Evolutionary conservation across 2,113 vertebrate genomes (phyloP).

Genomic region (Aplodontia rufa): DNA sequence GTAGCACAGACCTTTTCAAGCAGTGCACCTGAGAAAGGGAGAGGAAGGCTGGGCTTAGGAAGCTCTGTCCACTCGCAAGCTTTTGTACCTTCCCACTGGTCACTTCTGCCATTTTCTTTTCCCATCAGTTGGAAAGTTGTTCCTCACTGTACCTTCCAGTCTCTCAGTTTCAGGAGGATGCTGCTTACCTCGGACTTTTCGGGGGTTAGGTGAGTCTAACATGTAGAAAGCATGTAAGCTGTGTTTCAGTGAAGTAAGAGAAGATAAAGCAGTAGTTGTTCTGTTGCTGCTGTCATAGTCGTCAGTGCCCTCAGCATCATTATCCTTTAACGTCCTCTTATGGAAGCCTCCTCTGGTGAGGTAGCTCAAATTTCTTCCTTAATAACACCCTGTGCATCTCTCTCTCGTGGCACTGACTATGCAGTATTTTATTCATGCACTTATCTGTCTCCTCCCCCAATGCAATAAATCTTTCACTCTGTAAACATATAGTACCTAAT

Average conservation of each 20-base stretch:
- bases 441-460: not conserved
- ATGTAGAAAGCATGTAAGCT: not conserved
- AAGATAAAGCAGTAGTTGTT: not conserved
- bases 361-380: not conserved
- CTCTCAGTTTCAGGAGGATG: not conserved
- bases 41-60: not conserved
- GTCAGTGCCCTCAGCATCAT: not conserved
- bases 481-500: not conserved
- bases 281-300: not conserved
- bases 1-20: not conserved
- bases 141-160: too few species aligned
- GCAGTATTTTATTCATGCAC: not conserved
- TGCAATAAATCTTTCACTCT: not conserved
- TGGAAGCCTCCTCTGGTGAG: not conserved
- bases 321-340: not conserved
- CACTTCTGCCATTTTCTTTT: not conserved
- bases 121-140: not conserved
- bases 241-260: not conserved
- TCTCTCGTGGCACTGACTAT: not conserved
- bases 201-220: not conserved
- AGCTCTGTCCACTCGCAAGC: too few species aligned
- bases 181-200: not conserved
- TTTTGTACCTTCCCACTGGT: accelerated
- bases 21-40: not conserved
- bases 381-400: not conserved